Conservation (phyloP, 2,797 vertebrate genomes). For the Enteromius anoplus region DNA sequence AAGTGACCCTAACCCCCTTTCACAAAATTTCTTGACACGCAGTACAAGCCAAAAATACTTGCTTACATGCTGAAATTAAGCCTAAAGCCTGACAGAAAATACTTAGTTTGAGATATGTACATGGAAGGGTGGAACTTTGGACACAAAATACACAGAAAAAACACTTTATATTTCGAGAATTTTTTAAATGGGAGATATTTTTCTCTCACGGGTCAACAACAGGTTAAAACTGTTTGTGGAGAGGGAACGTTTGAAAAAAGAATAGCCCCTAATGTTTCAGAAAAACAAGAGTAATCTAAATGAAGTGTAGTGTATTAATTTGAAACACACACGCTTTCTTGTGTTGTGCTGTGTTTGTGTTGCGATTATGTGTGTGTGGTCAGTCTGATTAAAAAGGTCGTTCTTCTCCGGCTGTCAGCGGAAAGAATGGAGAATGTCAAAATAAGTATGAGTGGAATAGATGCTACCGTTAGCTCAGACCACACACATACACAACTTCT, state of each 20-base stretch:
- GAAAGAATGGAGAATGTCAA: conserved; percentile 48
- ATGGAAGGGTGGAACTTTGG: neutral
- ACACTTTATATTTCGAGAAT: neutral
- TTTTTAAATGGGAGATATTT: neutral
- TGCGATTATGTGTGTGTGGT: conserved; percentile 40
- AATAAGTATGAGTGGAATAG: conserved; percentile 49
- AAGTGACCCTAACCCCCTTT: neutral
- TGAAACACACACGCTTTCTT: conserved; percentile 34
- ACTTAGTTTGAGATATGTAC: neutral
- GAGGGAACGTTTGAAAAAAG: neutral
- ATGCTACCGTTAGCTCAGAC: conserved; percentile 47
- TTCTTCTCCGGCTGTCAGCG: conserved; percentile 28
- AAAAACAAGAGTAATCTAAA: conserved; percentile 28
- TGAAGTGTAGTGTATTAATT: conserved; percentile 24
- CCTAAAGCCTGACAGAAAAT: neutral
- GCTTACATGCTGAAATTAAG: conserved; percentile 2
- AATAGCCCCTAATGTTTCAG: neutral
- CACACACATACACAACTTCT: conserved; percentile 44
- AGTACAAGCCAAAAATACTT: neutral
- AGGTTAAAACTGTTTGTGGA: conserved; percentile 16
- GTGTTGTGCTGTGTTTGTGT: conserved; percentile 33
- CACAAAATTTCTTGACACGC: neutral
- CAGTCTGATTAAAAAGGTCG: conserved; percentile 44
- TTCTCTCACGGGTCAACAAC: conserved; percentile 13
- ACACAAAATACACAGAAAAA: conserved; percentile 5